Conservation (phyloP, 2,797 vertebrate genomes). For the Tauraco hartlaubi region DNA sequence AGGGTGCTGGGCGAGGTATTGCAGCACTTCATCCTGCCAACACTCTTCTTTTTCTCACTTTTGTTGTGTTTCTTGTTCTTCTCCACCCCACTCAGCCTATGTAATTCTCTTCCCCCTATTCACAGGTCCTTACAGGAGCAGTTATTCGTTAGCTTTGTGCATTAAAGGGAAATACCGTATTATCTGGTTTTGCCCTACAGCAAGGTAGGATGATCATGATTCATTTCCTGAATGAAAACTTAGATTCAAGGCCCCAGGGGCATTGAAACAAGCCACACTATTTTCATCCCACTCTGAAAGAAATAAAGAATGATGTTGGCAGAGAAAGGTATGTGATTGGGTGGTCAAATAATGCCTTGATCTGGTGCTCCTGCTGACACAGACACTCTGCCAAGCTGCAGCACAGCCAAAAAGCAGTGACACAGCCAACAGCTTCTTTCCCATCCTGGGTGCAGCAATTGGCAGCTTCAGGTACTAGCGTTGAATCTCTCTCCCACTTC, state of each 20-base stretch:
- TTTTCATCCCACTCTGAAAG: neutral
- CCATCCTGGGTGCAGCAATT: neutral
- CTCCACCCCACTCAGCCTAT: neutral
- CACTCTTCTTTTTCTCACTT: neutral
- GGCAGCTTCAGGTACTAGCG: neutral
- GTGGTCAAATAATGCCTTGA: neutral
- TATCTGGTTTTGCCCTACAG: neutral
- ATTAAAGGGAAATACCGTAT: neutral
- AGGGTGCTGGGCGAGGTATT: neutral
- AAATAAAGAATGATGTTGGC: neutral
- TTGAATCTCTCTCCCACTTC: neutral
- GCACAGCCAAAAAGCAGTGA: neutral
- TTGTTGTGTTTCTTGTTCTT: neutral
- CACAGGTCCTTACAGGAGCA: neutral
- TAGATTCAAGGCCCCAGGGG: neutral
- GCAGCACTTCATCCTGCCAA: neutral
- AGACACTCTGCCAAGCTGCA: neutral
- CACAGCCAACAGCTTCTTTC: neutral
- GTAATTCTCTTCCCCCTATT: neutral
- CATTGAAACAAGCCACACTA: neutral
- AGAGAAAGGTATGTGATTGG: neutral
- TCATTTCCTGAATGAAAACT: neutral
- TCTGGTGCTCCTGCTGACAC: neutral
- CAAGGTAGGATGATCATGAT: neutral
- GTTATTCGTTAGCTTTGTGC: neutral